These are phyloP conservation scores for Galaxea fascicularis DNA, from an alignment of 92 coral and sea anemone genomes.

Conservation along the genomic window DNA sequence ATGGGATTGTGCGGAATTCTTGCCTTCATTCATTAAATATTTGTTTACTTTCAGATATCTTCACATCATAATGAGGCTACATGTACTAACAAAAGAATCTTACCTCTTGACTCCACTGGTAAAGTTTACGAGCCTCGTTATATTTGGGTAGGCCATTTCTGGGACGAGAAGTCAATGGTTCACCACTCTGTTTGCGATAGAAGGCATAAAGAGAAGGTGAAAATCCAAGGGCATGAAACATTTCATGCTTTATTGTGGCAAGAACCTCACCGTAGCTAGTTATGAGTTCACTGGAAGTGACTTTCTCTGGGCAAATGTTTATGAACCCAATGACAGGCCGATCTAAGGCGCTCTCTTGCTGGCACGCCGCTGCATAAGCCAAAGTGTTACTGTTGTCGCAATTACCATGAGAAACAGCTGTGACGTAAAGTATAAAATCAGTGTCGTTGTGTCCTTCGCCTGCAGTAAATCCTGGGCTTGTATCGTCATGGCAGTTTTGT, in stretches of 20 bases:
- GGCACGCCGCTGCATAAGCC: slow-evolving; percentile 92
- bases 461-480: slow-evolving; percentile 46
- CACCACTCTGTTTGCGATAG: slow-evolving; percentile 76
- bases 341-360: slow-evolving; percentile 82
- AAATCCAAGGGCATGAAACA: slow-evolving; percentile 94
- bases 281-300: slow-evolving; percentile 52
- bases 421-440: slow-evolving; percentile 87
- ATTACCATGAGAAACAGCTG: slow-evolving; percentile 64
- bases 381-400: slow-evolving; percentile 58
- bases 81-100: not conserved
- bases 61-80: no score
- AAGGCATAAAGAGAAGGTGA: slow-evolving; percentile 91
- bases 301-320: slow-evolving; percentile 82
- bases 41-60: no score
- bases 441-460: slow-evolving; percentile 75
- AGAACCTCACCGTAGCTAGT: slow-evolving; percentile 69
- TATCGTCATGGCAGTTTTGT: slow-evolving; percentile 61
- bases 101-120: slow-evolving; percentile 88
- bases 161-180: slow-evolving; percentile 76
- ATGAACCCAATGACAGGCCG: slow-evolving; percentile 97
- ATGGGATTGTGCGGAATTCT: no score
- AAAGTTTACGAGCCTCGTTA: slow-evolving; percentile 13
- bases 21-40: no score
- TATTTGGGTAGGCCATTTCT: slow-evolving; percentile 72
- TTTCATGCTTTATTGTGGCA: slow-evolving; percentile 93